Evolutionary conservation across 2,797 vertebrate species (phyloP), one percentile per base, ranked within the genome.

Genomic region (Tympanoctomys barrerae): DNA sequence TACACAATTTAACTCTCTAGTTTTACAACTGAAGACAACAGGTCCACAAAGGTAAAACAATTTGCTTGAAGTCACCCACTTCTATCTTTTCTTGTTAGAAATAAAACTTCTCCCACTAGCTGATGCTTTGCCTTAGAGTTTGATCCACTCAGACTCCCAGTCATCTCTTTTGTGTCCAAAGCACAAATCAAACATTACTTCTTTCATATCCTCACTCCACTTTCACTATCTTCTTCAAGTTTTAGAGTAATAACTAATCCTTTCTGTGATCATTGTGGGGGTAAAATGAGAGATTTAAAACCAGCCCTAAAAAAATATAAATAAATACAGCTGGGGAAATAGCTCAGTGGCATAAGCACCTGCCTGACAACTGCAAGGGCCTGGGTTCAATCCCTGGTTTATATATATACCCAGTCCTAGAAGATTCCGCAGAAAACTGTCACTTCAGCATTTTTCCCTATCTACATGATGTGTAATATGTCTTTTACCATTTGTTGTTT

Each of bases 1-100:
- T 18, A 89, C 33, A 85, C 61, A 92, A 18, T 71, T 68, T 42
- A 96, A 68, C n/a, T 42, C 66, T 95, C 28, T 64, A 64, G 71
- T 85, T 93, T 94, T 75, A 91, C n/a, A 96, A 62, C 36, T 81
- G 28, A 91, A 93, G 71, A 91, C 64, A 87, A 61, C 31, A 83
- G 39, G 31, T 39, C 46, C n/a, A 66, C 61, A 88, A 75, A 95
- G 62, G 39, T 22, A 78, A 66, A 94, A n/a, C 19, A 66, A 59
- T 71, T 39, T 91, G 46, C 11, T n/a, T 42, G 64, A 92, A 49
- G 26, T 87, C 39, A 19, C 26, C 52, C 21, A 68, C 24, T 80
- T 87, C n/a, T 87, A 62, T 39, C 28, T 83, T 82, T 52, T 61
- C 59, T 61, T 52, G 24, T 62, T 16, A 66, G 11, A 11, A 85